These are phyloP conservation scores for Emydoidea blandingii DNA, from an alignment of 2,797 vertebrate species.

Conservation along the genomic window DNA sequence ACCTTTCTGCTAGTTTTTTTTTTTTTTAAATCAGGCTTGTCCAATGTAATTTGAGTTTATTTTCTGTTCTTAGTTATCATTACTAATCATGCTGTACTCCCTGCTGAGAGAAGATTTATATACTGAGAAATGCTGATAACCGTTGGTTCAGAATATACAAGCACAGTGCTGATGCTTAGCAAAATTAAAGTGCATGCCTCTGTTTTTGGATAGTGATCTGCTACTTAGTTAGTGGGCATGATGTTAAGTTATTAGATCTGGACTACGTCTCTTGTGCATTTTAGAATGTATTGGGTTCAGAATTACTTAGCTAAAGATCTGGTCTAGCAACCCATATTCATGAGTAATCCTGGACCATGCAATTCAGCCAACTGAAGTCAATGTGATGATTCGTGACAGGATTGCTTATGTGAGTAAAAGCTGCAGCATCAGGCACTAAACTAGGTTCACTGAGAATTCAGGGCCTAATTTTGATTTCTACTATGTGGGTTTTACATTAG, in stretches of 20 bases:
- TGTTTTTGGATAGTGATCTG: slow-evolving; percentile 33
- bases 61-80: slow-evolving; percentile 5
- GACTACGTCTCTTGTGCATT: slow-evolving; percentile 39
- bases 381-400: slow-evolving; percentile 8
- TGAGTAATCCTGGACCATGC: slow-evolving; percentile 19
- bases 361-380: slow-evolving; percentile 40
- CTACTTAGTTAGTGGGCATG: slow-evolving; percentile 36
- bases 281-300: slow-evolving; percentile 6
- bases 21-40: neutral
- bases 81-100: neutral
- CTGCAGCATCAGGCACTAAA: neutral
- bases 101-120: slow-evolving; percentile 14
- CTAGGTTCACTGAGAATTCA: neutral
- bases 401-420: neutral
- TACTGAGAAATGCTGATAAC: slow-evolving; percentile 43
- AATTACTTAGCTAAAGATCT: slow-evolving; percentile 48
- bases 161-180: slow-evolving; percentile 27
- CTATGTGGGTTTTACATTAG: neutral
- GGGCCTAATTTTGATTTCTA: slow-evolving; percentile 37
- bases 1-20: too few relatives aligned
- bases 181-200: slow-evolving; percentile 16
- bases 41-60: slow-evolving; percentile 19
- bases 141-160: neutral
- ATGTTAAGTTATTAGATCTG: slow-evolving; percentile 25
- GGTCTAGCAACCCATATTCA: neutral